These are phyloP conservation scores for Formica exsecta DNA, from an alignment of 1,140 invertebrate species.

Conservation along the genomic window DNA sequence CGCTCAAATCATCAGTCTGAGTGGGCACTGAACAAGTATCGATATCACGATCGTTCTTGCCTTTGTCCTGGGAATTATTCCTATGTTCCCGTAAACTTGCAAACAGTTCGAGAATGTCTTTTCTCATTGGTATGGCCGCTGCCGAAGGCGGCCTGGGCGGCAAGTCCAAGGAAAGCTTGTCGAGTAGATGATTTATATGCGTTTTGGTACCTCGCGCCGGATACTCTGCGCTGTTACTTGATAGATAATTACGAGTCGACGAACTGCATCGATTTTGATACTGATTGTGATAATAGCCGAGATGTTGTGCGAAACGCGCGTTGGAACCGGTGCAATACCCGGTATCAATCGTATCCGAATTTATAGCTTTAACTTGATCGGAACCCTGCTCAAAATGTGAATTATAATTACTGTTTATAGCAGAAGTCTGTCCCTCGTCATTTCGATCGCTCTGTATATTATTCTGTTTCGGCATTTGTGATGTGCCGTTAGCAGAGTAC, in stretches of 20 bases:
- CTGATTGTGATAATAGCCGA: constrained; percentile 45
- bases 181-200: constrained; percentile 82
- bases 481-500: constrained; percentile 11
- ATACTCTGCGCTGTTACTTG: constrained; percentile 50
- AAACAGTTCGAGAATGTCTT: constrained; percentile 78
- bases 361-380: constrained; percentile 67
- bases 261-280: constrained; percentile 31
- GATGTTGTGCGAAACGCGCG: not conserved
- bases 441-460: not conserved
- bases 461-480: constrained; percentile 5
- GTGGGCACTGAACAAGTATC: constrained; percentile 69
- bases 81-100: constrained; percentile 70
- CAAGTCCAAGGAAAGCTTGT: constrained; percentile 80
- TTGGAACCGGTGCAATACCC: constrained; percentile 10
- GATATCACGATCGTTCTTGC: constrained; percentile 67
- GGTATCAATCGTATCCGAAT: constrained; percentile 23
- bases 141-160: constrained; percentile 65
- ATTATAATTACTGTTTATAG: constrained; percentile 51
- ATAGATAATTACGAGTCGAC: constrained; percentile 22
- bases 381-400: constrained; percentile 16
- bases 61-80: constrained; percentile 66
- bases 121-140: constrained; percentile 72
- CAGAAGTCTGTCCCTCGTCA: constrained; percentile 50
- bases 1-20: constrained; percentile 71
- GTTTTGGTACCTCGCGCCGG: constrained; percentile 80